These are phyloP conservation scores for Parauchenoglanis ngamensis DNA, from an alignment of 2,797 vertebrate genomes.

Conservation along the genomic window DNA sequence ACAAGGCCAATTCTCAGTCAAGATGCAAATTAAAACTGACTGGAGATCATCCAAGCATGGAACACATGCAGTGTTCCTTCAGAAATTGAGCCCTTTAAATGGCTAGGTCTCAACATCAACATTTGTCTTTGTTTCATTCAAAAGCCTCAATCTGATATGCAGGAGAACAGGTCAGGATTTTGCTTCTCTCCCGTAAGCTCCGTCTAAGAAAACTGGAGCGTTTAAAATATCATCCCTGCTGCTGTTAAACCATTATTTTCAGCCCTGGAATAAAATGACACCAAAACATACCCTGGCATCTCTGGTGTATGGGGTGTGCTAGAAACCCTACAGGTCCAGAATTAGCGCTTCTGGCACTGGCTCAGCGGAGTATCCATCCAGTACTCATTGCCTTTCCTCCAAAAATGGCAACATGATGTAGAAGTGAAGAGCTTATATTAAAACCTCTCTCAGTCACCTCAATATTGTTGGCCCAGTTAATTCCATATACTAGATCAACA, in stretches of 20 bases:
- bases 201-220: constrained; percentile 1
- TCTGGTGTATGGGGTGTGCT: constrained; percentile 20
- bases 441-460: constrained; percentile 43
- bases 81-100: constrained; percentile 40
- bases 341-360: neutral
- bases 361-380: neutral
- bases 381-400: neutral
- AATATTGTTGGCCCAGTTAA: constrained; percentile 44
- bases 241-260: constrained; percentile 30
- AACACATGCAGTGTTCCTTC: constrained; percentile 41
- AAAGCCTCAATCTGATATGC: constrained; percentile 26
- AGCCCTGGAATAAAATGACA: constrained; percentile 36
- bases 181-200: neutral
- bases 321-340: neutral
- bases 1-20: constrained; percentile 47
- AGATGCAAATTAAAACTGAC: constrained; percentile 49
- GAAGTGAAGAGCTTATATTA: constrained; percentile 39
- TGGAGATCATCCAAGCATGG: constrained; percentile 52
- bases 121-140: constrained; percentile 16
- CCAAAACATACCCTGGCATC: constrained; percentile 30
- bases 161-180: constrained; percentile 22
- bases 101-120: constrained; percentile 30
- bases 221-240: constrained; percentile 18
- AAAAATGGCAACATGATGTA: neutral
- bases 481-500: constrained; percentile 47